These are phyloP conservation scores for Aurelia coerulea DNA, from an alignment of 30 jellyfish, hydroid and myxozoan species.

Conservation along the genomic window DNA sequence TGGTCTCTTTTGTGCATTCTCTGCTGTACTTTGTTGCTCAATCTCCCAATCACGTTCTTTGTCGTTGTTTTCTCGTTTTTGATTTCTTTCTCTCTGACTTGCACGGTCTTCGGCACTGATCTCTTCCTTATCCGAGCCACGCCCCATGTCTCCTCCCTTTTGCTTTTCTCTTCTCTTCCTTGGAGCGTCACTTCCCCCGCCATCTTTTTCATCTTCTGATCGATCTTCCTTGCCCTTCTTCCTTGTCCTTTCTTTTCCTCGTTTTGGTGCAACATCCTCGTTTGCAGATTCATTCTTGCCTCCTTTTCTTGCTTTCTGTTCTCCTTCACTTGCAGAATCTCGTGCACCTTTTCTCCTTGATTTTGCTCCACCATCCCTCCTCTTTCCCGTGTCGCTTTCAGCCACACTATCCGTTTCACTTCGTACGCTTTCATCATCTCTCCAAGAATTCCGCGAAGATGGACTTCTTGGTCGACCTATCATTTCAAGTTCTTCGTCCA, in stretches of 20 bases:
- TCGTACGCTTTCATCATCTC: slow-evolving; percentile 24
- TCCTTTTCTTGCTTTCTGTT: no score
- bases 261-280: neutral
- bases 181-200: neutral
- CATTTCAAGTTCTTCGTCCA: slow-evolving; percentile 11
- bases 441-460: slow-evolving; percentile 36
- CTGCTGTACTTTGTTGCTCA: neutral
- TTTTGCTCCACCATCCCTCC: no score
- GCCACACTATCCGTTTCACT: slow-evolving; percentile 45
- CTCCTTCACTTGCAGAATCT: no score
- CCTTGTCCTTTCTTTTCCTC: neutral
- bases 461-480: slow-evolving; percentile 41
- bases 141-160: neutral
- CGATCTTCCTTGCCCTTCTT: slow-evolving; percentile 22
- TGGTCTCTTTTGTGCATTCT: neutral
- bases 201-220: slow-evolving; percentile 5
- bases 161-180: slow-evolving; percentile 4
- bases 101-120: neutral
- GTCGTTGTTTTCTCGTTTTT: neutral
- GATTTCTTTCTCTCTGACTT: neutral
- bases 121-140: neutral
- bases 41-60: no score
- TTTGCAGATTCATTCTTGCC: no score
- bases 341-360: no score
- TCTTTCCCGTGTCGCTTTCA: slow-evolving; percentile 5